Evolutionary conservation across 1,140 invertebrate species (phyloP).

Genomic region (Bombyx mandarina): DNA sequence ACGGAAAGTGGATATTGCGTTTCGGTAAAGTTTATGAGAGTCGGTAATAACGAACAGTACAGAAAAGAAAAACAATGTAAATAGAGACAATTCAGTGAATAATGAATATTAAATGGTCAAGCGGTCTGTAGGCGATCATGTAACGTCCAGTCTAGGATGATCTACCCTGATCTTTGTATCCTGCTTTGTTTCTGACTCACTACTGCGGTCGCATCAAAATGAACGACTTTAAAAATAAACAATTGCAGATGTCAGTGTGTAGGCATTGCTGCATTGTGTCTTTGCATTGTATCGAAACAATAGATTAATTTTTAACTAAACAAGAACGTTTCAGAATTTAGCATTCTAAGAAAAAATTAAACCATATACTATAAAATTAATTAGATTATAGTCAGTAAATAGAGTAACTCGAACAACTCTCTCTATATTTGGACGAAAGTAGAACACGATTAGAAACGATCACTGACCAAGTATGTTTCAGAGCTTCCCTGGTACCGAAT

Average conservation of each 20-base stretch:
- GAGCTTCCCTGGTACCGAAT: slow-evolving; percentile 11
- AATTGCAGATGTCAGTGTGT: slow-evolving; percentile 32
- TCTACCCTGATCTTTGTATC: slow-evolving; percentile 21
- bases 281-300: background rate
- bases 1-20: slow-evolving; percentile 11
- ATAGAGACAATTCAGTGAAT: slow-evolving; percentile 29
- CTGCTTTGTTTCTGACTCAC: slow-evolving; percentile 6
- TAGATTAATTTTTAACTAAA: background rate
- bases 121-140: slow-evolving; percentile 34
- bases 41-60: background rate
- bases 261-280: slow-evolving; percentile 9
- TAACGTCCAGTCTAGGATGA: slow-evolving; percentile 46
- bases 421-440: slow-evolving; percentile 16
- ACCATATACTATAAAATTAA: too few species aligned
- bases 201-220: slow-evolving; percentile 17
- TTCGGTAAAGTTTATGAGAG: background rate
- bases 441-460: slow-evolving; percentile 19
- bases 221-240: slow-evolving; percentile 57
- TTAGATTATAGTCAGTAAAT: too few species aligned
- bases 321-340: too few species aligned
- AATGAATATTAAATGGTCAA: slow-evolving; percentile 43
- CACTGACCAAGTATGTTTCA: slow-evolving; percentile 10
- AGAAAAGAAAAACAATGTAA: slow-evolving; percentile 1
- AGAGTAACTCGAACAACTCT: too few species aligned
- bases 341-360: too few species aligned